Conservation (phyloP, 2,113 vertebrate species). For the Phalacrocorax brasilianus region DNA sequence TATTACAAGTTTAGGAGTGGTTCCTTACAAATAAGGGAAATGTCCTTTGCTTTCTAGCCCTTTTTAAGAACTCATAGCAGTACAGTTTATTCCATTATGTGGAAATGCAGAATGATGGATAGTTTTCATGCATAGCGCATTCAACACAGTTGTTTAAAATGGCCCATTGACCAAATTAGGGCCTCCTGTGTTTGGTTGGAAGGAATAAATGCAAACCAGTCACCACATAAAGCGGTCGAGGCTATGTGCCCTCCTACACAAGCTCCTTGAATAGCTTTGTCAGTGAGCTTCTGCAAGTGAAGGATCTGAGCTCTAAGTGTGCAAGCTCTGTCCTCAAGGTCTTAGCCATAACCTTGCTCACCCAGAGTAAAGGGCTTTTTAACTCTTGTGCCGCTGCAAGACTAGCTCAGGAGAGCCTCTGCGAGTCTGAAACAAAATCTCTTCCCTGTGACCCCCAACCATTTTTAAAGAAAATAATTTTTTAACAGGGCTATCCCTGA, state of each 20-base stretch:
- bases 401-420: background rate
- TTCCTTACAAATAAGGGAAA: background rate
- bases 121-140: background rate
- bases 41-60: background rate
- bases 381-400: background rate
- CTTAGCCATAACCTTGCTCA: rapidly evolving
- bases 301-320: background rate
- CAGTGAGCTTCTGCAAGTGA: background rate
- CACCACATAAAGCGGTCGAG: background rate
- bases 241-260: background rate
- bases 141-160: background rate
- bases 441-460: background rate
- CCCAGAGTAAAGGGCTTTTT: background rate
- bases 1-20: background rate
- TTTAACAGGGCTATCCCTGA: background rate
- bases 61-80: background rate
- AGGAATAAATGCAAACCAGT: background rate
- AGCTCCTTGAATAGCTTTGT: background rate
- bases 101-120: background rate
- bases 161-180: background rate
- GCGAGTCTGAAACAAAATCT: background rate
- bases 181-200: background rate
- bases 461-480: background rate
- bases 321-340: background rate
- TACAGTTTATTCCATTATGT: background rate